These are phyloP conservation scores for Cavia porcellus DNA, from an alignment of 2,113 vertebrate genomes.

Conservation along the genomic window DNA sequence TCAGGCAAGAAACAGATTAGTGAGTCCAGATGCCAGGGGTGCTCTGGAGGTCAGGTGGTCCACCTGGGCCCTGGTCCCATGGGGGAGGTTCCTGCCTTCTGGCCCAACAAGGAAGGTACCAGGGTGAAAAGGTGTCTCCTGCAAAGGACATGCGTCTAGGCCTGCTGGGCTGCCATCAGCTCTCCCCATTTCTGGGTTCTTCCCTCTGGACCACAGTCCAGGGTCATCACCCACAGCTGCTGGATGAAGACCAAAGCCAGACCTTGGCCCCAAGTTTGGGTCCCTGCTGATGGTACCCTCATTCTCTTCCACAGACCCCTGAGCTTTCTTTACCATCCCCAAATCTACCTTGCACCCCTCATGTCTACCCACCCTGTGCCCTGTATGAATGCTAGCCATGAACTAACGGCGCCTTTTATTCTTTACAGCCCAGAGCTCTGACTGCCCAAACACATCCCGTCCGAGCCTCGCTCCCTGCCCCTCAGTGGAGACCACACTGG, in stretches of 20 bases:
- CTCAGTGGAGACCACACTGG: fast-evolving
- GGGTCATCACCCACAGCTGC: not conserved
- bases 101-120: not conserved
- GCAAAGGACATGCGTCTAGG: not conserved
- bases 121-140: not conserved
- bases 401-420: not conserved
- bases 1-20: not conserved
- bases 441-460: not conserved
- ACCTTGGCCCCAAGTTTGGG: not conserved
- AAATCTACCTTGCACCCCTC: not conserved
- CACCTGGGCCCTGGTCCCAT: not conserved
- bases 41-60: not conserved
- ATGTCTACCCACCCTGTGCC: not conserved
- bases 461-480: not conserved
- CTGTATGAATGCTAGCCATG: not conserved
- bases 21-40: not conserved
- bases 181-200: not conserved
- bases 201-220: not conserved
- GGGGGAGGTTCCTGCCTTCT: not conserved
- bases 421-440: not conserved
- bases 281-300: not conserved
- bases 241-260: not conserved
- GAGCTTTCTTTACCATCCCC: not conserved
- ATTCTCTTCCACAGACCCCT: not conserved
- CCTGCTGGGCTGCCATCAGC: not conserved